A percentile compares a stretch with the other conserved stretches of the same genome.
Conservation (phyloP, 2,797 vertebrate species). For the Pangasius sanitwongsei region DNA sequence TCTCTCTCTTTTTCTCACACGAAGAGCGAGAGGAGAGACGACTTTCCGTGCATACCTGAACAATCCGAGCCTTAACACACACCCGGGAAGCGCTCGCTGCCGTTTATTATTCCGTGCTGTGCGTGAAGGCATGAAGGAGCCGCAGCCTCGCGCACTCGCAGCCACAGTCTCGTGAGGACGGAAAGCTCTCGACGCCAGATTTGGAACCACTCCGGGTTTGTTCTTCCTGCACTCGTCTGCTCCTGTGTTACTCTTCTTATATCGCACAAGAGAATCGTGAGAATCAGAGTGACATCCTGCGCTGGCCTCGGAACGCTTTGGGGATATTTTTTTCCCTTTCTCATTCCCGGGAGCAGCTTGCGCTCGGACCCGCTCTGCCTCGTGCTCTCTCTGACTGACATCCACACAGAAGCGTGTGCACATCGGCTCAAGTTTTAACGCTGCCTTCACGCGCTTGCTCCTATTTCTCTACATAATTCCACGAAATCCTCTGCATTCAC, state of each 20-base stretch:
- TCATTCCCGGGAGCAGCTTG: not conserved
- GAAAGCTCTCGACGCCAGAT: constrained; percentile 7
- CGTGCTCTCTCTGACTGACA: not conserved
- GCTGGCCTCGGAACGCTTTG: not conserved
- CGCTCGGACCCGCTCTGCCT: not conserved
- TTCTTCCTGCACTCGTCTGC: not conserved
- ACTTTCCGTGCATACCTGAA: constrained; percentile 27
- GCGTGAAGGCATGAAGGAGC: constrained; percentile 15
- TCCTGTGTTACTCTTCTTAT: not conserved
- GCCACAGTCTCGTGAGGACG: constrained; percentile 1
- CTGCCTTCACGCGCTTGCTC: not conserved
- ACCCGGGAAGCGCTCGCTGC: not conserved
- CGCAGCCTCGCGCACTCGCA: not conserved
- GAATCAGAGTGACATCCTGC: not conserved
- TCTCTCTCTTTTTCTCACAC: constrained; percentile 7
- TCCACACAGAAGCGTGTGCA: not conserved
- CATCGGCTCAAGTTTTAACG: not conserved
- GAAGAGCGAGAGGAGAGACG: constrained; percentile 5
- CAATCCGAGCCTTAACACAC: not conserved
- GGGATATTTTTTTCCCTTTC: constrained; percentile 1
- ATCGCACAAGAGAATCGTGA: not conserved
- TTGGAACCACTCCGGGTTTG: not conserved
- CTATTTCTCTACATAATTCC: not conserved
- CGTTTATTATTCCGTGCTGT: constrained; percentile 15
- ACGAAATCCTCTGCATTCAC: not conserved